A percentile compares a stretch with the other conserved stretches of the same genome.
phyloP scores from a whole-genome alignment of 2,888 invertebrate species.

The Agrotis clavis region DNA sequence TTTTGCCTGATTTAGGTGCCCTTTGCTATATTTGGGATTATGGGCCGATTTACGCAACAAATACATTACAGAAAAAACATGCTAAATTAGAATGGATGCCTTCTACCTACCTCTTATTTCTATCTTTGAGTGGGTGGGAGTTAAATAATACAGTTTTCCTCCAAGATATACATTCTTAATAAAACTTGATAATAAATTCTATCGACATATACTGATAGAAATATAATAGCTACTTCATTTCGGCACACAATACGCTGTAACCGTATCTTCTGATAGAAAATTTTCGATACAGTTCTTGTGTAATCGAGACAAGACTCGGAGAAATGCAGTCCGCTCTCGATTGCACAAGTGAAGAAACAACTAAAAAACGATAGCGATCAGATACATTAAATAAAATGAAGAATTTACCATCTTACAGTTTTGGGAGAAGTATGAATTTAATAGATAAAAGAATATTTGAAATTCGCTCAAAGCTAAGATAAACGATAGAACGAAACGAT shows the following conservation, averaged over 20 bases:
- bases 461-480: not conserved
- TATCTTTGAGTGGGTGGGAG: no score
- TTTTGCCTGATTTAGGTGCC: no score
- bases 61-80: no score
- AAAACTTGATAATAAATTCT: constrained; percentile 5
- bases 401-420: not conserved
- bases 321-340: constrained; percentile 32
- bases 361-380: constrained; percentile 17
- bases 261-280: constrained; percentile 35
- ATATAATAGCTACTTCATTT: constrained; percentile 27
- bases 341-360: constrained; percentile 13
- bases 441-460: not conserved
- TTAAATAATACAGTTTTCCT: not conserved
- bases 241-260: constrained; percentile 18
- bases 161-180: not conserved
- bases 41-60: no score
- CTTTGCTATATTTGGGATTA: no score
- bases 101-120: no score
- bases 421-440: constrained; percentile 6
- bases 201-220: not conserved
- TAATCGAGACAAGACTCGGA: constrained; percentile 19
- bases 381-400: not conserved
- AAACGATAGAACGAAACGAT: not conserved
- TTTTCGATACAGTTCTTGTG: constrained; percentile 32
- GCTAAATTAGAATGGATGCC: no score